phyloP scores from a whole-genome alignment of 2,113 vertebrate genomes.

The Menidia beryllina region DNA sequence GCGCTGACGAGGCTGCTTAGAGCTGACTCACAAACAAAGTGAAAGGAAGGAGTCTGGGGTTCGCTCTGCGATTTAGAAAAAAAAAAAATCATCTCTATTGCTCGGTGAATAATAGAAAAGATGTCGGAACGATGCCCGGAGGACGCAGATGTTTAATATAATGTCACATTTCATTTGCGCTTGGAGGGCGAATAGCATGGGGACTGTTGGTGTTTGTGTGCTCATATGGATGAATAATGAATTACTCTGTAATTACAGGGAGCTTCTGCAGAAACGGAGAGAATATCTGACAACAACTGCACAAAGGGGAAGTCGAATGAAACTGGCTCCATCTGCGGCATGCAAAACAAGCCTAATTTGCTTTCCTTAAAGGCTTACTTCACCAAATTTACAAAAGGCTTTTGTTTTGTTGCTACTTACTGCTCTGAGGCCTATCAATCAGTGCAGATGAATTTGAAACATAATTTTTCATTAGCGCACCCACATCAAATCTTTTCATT shows the following conservation, averaged over 20 bases:
- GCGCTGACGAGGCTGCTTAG: conserved; percentile 37
- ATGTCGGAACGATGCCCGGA: conserved; percentile 24
- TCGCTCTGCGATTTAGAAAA: conserved; percentile 9
- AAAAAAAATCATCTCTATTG: conserved; percentile 17
- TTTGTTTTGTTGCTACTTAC: too few species aligned
- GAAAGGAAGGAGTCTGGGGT: conserved; percentile 9
- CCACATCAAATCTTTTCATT: too few species aligned
- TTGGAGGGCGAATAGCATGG: conserved; percentile 26
- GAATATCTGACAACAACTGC: background rate
- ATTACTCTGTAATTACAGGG: conserved; percentile 28
- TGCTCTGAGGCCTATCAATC: too few species aligned
- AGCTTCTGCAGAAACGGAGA: conserved; percentile 2
- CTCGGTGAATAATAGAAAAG: conserved; percentile 21
- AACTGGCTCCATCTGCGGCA: background rate
- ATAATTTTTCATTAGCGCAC: too few species aligned
- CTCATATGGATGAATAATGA: conserved; percentile 43
- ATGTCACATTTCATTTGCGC: conserved; percentile 37
- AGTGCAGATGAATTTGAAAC: too few species aligned
- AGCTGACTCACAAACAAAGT: conserved; percentile 70
- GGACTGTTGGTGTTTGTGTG: conserved; percentile 28
- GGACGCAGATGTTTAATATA: conserved; percentile 36
- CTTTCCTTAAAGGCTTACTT: conserved; percentile 2
- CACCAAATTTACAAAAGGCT: background rate
- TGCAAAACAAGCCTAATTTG: background rate
- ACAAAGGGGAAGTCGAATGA: background rate